Conservation (phyloP, 2,888 invertebrate species). For the Drosophila pseudotalamancana region DNA sequence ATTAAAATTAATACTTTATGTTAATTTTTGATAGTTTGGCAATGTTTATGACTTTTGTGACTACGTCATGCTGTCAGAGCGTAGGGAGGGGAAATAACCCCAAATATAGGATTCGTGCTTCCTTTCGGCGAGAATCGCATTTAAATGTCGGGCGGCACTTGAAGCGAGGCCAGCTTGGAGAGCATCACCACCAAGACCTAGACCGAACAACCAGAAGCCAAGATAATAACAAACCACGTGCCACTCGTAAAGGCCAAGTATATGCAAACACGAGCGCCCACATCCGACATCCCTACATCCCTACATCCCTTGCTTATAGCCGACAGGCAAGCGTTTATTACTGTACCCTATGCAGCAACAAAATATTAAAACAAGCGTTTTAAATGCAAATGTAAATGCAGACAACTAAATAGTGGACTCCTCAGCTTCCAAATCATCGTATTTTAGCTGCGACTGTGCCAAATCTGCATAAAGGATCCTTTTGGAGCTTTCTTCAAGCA, state of each 20-base stretch:
- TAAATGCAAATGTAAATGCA: slow-evolving; percentile 16
- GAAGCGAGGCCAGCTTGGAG: slow-evolving; percentile 48
- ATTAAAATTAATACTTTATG: neutral
- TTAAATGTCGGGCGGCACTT: slow-evolving; percentile 31
- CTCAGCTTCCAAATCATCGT: neutral
- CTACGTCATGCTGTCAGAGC: slow-evolving; percentile 1
- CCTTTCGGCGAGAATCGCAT: slow-evolving; percentile 23
- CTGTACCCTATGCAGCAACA: slow-evolving; percentile 12
- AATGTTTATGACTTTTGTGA: neutral
- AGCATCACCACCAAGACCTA: slow-evolving; percentile 36
- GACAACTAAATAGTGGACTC: neutral
- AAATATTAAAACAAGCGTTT: slow-evolving; percentile 22
- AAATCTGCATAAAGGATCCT: too few species aligned
- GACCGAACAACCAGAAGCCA: slow-evolving; percentile 19
- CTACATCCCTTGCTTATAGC: slow-evolving; percentile 42
- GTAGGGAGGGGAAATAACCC: neutral
- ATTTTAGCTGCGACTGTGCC: too few species aligned
- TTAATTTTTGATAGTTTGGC: neutral
- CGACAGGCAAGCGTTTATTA: slow-evolving; percentile 50
- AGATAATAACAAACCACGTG: slow-evolving; percentile 42
- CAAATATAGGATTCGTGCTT: slow-evolving; percentile 12
- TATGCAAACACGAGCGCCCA: slow-evolving; percentile 44
- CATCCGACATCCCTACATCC: slow-evolving; percentile 27
- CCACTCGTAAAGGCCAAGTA: slow-evolving; percentile 67
- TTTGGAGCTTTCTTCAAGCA: neutral